These are phyloP conservation scores for Sebastolobus altivelis DNA, from an alignment of 2,797 vertebrate species.

Conservation along the genomic window DNA sequence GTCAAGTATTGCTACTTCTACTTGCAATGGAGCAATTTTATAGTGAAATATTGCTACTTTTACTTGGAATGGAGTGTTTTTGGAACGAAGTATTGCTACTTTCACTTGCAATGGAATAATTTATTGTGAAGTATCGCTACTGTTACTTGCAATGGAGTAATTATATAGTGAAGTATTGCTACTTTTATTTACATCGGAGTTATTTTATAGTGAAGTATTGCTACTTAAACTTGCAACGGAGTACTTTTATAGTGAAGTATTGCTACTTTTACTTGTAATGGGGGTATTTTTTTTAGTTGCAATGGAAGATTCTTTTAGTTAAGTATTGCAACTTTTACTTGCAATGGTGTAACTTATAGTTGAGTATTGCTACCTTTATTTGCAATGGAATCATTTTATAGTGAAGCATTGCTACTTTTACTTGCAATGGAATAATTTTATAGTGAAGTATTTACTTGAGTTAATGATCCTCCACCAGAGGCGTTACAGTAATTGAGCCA, in stretches of 20 bases:
- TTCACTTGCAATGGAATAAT: neutral
- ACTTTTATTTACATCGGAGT: neutral
- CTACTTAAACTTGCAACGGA: no score
- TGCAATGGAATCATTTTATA: neutral
- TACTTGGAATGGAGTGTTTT: neutral
- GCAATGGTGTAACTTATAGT: no score
- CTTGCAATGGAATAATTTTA: neutral
- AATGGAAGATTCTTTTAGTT: no score
- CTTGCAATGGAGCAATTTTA: neutral
- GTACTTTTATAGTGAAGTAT: neutral
- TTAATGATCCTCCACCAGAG: neutral
- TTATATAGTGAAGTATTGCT: no score
- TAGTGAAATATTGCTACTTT: neutral
- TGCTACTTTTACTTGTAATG: neutral
- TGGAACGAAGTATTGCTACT: neutral
- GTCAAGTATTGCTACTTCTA: neutral
- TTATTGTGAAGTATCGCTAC: no score
- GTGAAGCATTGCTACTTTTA: no score
- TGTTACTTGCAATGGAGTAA: no score
- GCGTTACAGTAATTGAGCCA: neutral
- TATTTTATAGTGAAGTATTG: neutral
- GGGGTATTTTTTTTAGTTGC: no score
- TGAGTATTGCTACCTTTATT: neutral
- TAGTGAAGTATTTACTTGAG: neutral
- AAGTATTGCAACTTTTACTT: no score